Evolutionary conservation across 2,113 vertebrate genomes (phyloP).

Genomic region (Oreochromis spilurus): DNA sequence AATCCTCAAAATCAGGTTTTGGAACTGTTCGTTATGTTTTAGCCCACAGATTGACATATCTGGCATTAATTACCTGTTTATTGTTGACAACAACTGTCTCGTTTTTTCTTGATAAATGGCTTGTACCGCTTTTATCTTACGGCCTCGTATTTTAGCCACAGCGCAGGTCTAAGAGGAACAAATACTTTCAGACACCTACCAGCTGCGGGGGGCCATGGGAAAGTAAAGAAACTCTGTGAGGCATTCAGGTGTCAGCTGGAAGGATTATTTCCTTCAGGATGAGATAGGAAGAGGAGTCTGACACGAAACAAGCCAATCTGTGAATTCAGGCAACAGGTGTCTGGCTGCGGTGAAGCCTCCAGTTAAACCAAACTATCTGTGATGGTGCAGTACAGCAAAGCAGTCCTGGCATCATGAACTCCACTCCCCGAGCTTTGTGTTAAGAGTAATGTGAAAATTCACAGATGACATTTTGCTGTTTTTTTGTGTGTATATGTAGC

Average conservation of each 20-base stretch:
- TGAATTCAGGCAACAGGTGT: slow-evolving; percentile 57
- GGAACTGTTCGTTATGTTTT: neutral
- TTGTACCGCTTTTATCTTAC: neutral
- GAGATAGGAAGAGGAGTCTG: slow-evolving; percentile 6
- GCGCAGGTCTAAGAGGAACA: neutral
- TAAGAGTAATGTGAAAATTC: neutral
- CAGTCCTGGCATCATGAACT: neutral
- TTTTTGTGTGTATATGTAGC: neutral
- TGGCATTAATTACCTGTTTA: neutral
- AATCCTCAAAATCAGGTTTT: neutral
- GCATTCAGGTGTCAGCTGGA: slow-evolving; percentile 48
- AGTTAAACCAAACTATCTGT: neutral
- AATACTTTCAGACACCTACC: neutral
- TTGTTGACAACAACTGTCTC: neutral
- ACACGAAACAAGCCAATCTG: neutral
- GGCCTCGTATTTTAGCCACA: neutral
- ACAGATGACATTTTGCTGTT: neutral
- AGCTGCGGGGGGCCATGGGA: slow-evolving; percentile 18
- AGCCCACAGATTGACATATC: neutral
- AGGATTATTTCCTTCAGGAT: neutral
- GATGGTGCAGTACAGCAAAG: neutral
- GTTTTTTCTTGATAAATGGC: neutral
- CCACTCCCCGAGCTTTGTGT: neutral
- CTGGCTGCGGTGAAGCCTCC: neutral
- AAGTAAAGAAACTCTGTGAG: slow-evolving; percentile 1